Evolutionary conservation across 2,113 vertebrate genomes (phyloP), one percentile per base, ranked within the genome.

Genomic region (Mastomys natalensis): DNA sequence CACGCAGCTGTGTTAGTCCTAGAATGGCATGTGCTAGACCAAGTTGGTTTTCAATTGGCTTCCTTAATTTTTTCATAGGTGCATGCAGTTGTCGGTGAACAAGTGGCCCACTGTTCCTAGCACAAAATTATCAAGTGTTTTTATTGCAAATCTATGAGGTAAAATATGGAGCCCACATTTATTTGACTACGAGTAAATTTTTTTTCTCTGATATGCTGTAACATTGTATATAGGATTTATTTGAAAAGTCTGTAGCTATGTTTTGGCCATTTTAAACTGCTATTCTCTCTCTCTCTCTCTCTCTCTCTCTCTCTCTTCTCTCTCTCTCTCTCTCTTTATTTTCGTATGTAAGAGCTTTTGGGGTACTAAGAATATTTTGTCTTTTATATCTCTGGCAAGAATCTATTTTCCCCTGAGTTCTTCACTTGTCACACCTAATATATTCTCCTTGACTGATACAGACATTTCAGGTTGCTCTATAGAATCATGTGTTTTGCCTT

Each of bases 151-250:
- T 74, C 19, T 82, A 74, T 62, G 31, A 64, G n/a, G 34, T 93
- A 4, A 58, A 87, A 87, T 76, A 58, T 45, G 6, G 9, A 73
- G 10, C 64, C 37, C 40, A 3, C 12, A 6, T 74, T 92, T 85
- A 15, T 24, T 68, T 87, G 31, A 60, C 17, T 68, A 31, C 29
- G 37, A 76, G 68, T 87, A 91, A 91, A 19, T n/a, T 73, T 72
- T 64, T 91, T 89, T 64, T 34, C 80, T 89, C 40, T 58, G 9
- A 76, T 40, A 45, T 60, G 29, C 7, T 92, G 94, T 55, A 92
- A 95, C 60, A 24, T 40, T 80, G 16, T 78, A 62, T 55, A 92
- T 91, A 60, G 55, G 62, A n/a, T 94, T 97, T 89, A 87, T 88
- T 76, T 86, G 31, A 88, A 40, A 7, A 85, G 43, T 62, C 13